Conservation (phyloP, 2,888 invertebrate genomes). For the Drosophila acutilabella region DNA sequence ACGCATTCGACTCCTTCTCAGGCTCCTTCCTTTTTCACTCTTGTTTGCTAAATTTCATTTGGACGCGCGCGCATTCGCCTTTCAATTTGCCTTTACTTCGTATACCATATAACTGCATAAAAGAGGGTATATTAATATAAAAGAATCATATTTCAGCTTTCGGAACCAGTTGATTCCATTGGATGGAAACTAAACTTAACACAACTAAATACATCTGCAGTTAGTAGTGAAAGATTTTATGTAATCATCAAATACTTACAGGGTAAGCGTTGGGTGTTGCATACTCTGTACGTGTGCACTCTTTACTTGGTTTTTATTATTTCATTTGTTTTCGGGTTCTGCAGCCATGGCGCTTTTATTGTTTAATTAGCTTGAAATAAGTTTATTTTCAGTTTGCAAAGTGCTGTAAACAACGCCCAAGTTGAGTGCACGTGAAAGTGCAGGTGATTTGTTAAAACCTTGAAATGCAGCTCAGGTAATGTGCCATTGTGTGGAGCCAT, state of each 20-base stretch:
- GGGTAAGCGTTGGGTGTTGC: background rate
- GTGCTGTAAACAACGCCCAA: constrained; percentile 72
- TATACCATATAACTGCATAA: constrained; percentile 3
- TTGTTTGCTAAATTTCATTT: constrained; percentile 66
- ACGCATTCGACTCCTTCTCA: background rate
- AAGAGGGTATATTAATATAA: background rate
- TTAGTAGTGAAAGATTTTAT: too few relatives aligned
- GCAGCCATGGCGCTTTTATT: constrained; percentile 63
- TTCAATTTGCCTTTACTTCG: constrained; percentile 55
- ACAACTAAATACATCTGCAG: too few relatives aligned
- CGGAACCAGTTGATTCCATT: too few relatives aligned
- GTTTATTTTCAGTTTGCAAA: constrained; percentile 75
- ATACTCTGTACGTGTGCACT: background rate
- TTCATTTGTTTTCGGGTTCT: constrained; percentile 52
- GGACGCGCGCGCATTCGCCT: constrained; percentile 35
- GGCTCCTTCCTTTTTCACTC: constrained; percentile 9
- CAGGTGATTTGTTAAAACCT: constrained; percentile 72
- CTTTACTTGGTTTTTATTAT: constrained; percentile 31
- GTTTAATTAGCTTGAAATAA: constrained; percentile 80
- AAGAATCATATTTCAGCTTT: background rate
- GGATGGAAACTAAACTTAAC: too few relatives aligned
- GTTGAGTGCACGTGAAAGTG: constrained; percentile 49
- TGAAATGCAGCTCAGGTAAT: constrained; percentile 58
- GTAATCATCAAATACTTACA: background rate
- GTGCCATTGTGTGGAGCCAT: constrained; percentile 49